Evolutionary conservation across 2,888 invertebrate genomes (phyloP).

Genomic region (Frankliniella intonsa): DNA sequence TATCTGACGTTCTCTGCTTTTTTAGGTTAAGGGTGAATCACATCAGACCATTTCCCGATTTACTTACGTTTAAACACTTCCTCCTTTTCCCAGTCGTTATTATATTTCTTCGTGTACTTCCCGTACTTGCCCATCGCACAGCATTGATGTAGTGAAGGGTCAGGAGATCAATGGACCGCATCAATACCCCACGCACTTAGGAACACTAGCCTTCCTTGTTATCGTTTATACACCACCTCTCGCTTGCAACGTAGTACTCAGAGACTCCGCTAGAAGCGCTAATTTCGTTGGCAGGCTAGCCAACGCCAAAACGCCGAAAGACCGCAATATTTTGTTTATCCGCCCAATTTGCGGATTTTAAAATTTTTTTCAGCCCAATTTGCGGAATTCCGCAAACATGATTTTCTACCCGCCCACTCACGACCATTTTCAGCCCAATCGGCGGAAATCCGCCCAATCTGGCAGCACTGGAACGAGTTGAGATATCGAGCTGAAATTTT

Average conservation of each 20-base stretch:
- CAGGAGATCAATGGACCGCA: no score
- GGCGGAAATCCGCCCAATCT: background rate
- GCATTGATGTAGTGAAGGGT: background rate
- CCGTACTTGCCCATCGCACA: background rate
- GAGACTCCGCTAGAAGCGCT: background rate
- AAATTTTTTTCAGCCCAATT: background rate
- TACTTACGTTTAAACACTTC: background rate
- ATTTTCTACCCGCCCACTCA: background rate
- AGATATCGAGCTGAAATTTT: no score
- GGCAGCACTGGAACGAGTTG: no score
- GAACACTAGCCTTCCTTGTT: background rate
- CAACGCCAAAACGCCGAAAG: background rate
- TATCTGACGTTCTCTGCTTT: background rate
- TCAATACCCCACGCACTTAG: background rate
- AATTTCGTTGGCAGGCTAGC: background rate
- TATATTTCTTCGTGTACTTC: background rate
- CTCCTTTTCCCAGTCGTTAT: background rate
- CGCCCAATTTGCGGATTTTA: background rate
- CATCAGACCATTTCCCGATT: no score
- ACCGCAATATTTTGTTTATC: background rate
- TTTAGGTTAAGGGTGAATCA: background rate
- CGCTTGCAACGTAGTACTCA: background rate
- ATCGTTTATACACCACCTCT: background rate
- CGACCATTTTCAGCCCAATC: conserved; percentile 1
- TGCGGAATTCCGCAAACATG: background rate